Evolutionary conservation across 2,888 invertebrate species (phyloP).

Genomic region (Rambutsinella grinnellia): DNA sequence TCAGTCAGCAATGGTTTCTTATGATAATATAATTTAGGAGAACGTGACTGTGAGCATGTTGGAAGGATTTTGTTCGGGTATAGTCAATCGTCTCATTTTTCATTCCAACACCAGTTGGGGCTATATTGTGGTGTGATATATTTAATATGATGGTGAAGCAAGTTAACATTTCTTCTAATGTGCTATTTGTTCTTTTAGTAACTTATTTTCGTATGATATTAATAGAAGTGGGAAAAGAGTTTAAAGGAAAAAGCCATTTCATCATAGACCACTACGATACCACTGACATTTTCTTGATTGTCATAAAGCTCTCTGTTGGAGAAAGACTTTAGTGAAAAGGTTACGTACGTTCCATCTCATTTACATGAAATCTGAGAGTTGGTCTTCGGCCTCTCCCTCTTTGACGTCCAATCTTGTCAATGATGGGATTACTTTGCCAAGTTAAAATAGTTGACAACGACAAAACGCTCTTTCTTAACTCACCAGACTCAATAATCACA

Average conservation of each 20-base stretch:
- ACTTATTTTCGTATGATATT: neutral
- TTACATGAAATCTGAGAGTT: slow-evolving; percentile 17
- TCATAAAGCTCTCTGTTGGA: slow-evolving; percentile 2
- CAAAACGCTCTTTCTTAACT: neutral
- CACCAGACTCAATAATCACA: neutral
- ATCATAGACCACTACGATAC: slow-evolving; percentile 5
- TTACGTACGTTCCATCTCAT: slow-evolving; percentile 37
- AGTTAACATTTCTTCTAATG: neutral
- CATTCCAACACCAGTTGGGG: slow-evolving; percentile 21
- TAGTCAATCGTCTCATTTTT: slow-evolving; percentile 59
- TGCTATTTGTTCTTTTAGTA: neutral
- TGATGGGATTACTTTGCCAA: slow-evolving; percentile 2
- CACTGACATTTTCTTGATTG: slow-evolving; percentile 39
- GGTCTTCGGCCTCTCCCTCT: neutral
- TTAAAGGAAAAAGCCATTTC: neutral
- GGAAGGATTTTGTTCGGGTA: slow-evolving; percentile 53
- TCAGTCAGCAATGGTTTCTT: neutral
- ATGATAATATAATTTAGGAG: slow-evolving; percentile 17
- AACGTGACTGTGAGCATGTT: slow-evolving; percentile 63
- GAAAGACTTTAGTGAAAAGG: slow-evolving; percentile 9
- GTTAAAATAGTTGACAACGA: neutral
- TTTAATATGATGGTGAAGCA: neutral
- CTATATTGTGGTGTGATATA: neutral
- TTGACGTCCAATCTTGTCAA: slow-evolving; percentile 18
- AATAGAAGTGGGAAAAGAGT: neutral